A percentile compares a stretch with the other conserved stretches of the same genome.
Conservation (phyloP, 2,888 invertebrate genomes). For the Pristionchus arcanus region DNA sequence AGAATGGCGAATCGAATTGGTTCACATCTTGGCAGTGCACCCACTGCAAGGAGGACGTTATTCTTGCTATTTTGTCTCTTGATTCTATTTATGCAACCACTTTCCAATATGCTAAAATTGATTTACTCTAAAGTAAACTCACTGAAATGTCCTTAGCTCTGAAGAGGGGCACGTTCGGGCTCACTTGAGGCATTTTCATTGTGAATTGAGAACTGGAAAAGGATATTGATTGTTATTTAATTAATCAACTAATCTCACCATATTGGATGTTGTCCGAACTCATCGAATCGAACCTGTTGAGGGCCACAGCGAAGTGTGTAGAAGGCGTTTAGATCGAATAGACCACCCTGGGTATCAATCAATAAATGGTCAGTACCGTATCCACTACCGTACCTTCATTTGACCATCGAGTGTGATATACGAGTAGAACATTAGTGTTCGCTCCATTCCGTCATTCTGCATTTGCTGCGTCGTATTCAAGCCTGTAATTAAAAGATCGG, state of each 20-base stretch:
- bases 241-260: conserved; percentile 9
- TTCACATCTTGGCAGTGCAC: neutral
- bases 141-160: conserved; percentile 30
- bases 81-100: neutral
- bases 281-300: conserved; percentile 13
- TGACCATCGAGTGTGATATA: neutral
- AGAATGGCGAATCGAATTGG: conserved; percentile 42
- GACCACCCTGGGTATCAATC: conserved; percentile 45
- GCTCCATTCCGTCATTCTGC: conserved; percentile 33
- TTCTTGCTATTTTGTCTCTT: neutral
- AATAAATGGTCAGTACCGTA: neutral
- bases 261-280: conserved; percentile 37
- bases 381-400: conserved; percentile 18
- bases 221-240: neutral
- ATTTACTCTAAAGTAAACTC: neutral
- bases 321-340: conserved; percentile 48
- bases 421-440: conserved; percentile 51
- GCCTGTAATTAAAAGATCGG: neutral
- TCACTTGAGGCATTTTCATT: neutral
- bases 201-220: conserved; percentile 30
- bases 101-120: too few species aligned
- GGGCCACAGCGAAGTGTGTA: neutral
- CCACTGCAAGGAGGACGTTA: neutral
- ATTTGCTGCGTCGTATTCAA: conserved; percentile 39
- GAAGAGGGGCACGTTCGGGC: neutral